Conservation (phyloP, 2,113 vertebrate species). For the human (Homo sapiens) region GRCh38 chr11:133419501-133420000, state of each 20-base stretch:
- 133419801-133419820: not conserved
- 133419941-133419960: not conserved
- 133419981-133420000: not conserved
- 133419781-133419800: not conserved
- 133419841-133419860: not conserved
- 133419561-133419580: not conserved
- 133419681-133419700: not conserved
- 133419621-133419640: not conserved
- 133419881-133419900: not conserved
- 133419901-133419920: not conserved
- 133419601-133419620: not conserved
- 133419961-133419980: not conserved
- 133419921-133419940: not conserved
- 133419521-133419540: not conserved
- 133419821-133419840: not conserved
- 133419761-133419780: not conserved
- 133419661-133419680: not conserved
- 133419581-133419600: not conserved
- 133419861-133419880: not conserved
- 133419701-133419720: not conserved
- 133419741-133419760: slow-evolving; percentile 4
- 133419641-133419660: not conserved
- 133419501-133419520: not conserved
- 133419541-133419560: not conserved
- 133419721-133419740: not conserved